Base-by-base conservation (phyloP, 2,888 invertebrate genomes). In the Nemotelus pantherinus region DNA sequence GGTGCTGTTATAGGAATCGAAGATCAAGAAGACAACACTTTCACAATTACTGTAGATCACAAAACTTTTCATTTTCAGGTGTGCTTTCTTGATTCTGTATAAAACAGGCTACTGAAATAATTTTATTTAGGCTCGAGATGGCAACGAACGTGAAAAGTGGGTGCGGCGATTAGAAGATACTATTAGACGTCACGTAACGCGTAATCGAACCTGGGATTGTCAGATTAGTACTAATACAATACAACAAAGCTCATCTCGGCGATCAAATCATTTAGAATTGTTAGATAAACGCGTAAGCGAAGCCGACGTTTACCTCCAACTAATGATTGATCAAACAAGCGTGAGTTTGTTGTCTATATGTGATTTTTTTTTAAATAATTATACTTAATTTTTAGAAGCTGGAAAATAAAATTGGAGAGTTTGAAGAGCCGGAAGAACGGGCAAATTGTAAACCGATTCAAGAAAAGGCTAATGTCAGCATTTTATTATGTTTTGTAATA, bases 51-150 rank as follows among this genome's bases (percentile, higher is more conserved):
- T 3, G 98, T 98, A 71, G 99, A 99, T 88, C 96, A 98, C 83
- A 99, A 99, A 88, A 98, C 98, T 10, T 99, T 99, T 89, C 99
- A 99, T 88, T 98, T 99, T 87, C 99, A 99, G 91, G 91, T 90
- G 82, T 83, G 83, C 55, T 71, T 10, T 58, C 25, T 55, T 48
- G 10, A 44, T 58, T 10, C n/a, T 70, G 43, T 48, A 77, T 25
- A 72, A 67, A 67, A 41, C 10, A 67, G 65, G 50, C 10, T 25
- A 53, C 45, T 58, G 63, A 25, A 25, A 25, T 41, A 45, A 41
- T 44, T 95, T 95, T 87, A 94, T 94, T 86, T 94, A 99, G 91
- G 98, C 99, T 41, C 91, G 96, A 82, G 97, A 98, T 87, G 93
- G 94, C 10, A 94, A 95, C 76, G 99, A 99, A 86, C 90, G 99